Percentiles rank a stretch among this genome's conserved stretches.
Evolutionary conservation across 1,140 invertebrate genomes (phyloP).

Genomic region (Campoletis sonorensis): DNA sequence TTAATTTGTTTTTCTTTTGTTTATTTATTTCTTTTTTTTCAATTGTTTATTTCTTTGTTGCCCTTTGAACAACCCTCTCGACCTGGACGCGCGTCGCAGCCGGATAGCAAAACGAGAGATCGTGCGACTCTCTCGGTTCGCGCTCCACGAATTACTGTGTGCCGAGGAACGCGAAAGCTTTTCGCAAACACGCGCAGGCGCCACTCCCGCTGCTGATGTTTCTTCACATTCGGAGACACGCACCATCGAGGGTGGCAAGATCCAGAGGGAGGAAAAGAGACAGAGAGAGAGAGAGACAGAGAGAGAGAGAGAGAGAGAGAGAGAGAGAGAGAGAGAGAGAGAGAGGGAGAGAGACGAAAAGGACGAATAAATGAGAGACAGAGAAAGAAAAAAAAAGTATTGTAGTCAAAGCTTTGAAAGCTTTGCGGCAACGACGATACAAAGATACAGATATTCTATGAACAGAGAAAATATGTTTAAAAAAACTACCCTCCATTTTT

Average conservation of each 20-base stretch:
- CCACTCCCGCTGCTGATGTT: conserved; percentile 45
- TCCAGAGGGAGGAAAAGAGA: conserved; percentile 53
- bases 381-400: not conserved
- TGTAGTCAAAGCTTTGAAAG: conserved; percentile 30
- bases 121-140: conserved; percentile 28
- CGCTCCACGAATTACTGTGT: conserved; percentile 43
- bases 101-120: not conserved
- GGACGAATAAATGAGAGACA: conserved; percentile 43
- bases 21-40: not conserved
- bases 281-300: not conserved
- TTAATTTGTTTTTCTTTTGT: not conserved
- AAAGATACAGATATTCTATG: not conserved
- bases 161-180: conserved; percentile 54
- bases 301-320: conserved; percentile 47
- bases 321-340: conserved; percentile 8
- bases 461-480: not conserved
- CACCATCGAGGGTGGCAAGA: conserved; percentile 41
- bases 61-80: not conserved
- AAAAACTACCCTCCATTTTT: not conserved
- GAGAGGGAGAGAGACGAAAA: conserved; percentile 5
- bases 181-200: conserved; percentile 61
- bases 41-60: not conserved
- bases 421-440: conserved; percentile 13
- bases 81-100: not conserved
- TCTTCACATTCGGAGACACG: conserved; percentile 14